Base-by-base conservation (phyloP, 1,140 invertebrate species). In the Helicoverpa zea region DNA sequence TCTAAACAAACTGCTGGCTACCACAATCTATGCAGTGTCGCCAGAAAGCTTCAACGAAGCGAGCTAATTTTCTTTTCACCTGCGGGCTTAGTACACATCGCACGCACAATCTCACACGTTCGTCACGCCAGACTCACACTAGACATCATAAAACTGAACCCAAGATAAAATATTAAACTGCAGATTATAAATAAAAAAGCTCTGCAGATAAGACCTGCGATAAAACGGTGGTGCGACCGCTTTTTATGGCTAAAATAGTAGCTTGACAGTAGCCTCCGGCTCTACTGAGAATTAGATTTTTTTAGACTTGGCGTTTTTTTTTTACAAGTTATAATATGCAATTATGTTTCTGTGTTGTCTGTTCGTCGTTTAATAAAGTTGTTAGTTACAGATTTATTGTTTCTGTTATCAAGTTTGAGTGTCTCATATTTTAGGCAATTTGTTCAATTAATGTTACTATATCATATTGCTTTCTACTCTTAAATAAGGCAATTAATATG, bases 21-120 rank as follows among this genome's bases (percentile, higher is more conserved):
- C 35, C 35, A 43, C 9, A 43, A 43, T 43, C 9, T 43, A 0
- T 43, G 35, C 3, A 43, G 3, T 5, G 9, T 43, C 35, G 35
- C 35, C 35, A 43, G 35, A 9, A 9, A 5, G 35, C 7, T 7
- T 43, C 35, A 73, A 30, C 14, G 23, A 61, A 23, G 29, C 13
- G 30, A 29, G 2, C 10, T 43, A 49, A 66, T 12, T 11, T 11
- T 49, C n/a, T 49, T 49, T 66, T 49, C 43, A 68, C 16, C 5
- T 68, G 51, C 16, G 35, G 10, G 30, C 74, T 76, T 52, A 47
- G 74, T 30, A 76, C 58, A 14, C 74, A 76, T 76, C 74, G 12
- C 74, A 76, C 74, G 74, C 58, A 76, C 43, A 52, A 76, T 76
- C 74, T 76, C 59, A 64, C 74, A 76, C 74, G 74, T 76, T 30